Evolutionary conservation across 2,888 invertebrate species (phyloP), one percentile per base, ranked within the genome.

Genomic region (Pollenia angustigena): DNA sequence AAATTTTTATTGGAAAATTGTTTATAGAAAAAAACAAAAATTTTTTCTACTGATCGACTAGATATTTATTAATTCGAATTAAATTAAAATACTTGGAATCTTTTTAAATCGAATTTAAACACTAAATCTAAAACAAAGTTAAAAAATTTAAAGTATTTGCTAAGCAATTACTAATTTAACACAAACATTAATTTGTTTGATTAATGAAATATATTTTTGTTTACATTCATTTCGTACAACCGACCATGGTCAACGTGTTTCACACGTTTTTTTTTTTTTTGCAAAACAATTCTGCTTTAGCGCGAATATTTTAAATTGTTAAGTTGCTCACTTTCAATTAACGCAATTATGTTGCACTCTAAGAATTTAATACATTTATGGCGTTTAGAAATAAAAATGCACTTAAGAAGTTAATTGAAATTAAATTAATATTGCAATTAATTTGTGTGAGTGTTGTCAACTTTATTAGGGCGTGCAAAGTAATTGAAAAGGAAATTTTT

Each of bases 211-310:
- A 11, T 1, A 6, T 52, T 40, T 46, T n/a, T 46, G 18, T 58
- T 68, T 58, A 40, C 16, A 68, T 40, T 54, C 8, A 66, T 76
- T 76, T 64, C 2, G 40, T 46, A 62, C 42, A 54, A 62, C 16
- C 60, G 62, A 71, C 62, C 75, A 82, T 32, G 83, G 83, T 71
- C 78, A 78, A 78, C 78, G 14, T 71, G 83, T 78, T 71, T 78
- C 32, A 12, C 10, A 16, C 10, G 23, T 71, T 44, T 58, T 23
- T n/a, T 71, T 12, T 18, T 75, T 46, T n/a, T n/a, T n/a, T n/a
- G n/a, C 12, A 10, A 52, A 52, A 42, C 23, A 71, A 44, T 48
- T 23, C 50, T n/a, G 54, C 56, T 56, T 78, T 46, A 50, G 54
- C 54, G 42, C 50, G 58, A 52, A 60, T 58, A 62, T 48, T 48